Base-by-base conservation (phyloP, 1,140 invertebrate genomes). In the Drosophila orosa region DNA sequence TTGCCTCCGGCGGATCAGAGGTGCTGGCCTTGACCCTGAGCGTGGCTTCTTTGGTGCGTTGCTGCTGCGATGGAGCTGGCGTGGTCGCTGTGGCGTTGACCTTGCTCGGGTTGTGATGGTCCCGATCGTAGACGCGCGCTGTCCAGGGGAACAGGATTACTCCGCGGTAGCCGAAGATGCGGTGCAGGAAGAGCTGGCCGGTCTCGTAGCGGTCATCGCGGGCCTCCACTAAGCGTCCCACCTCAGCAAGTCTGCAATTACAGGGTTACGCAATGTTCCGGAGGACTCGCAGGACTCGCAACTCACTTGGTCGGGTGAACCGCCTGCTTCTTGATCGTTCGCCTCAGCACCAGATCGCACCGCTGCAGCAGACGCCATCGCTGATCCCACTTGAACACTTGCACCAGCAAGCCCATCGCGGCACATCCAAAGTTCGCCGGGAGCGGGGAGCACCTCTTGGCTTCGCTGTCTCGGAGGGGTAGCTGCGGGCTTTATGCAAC, bases 111-210 rank as follows among this genome's bases (percentile, higher is more conserved):
- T 90, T 93, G 9, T 96, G 95, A 39, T 96, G 92, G 94, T 99
- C 98, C 89, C 98, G 94, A 89, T 99, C 98, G 90, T 98, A 99
- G 12, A 99, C 98, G 91, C 96, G 94, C 5, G 98, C 98, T 42
- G 97, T 93, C 98, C 98, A 99, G 6, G 98, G 98, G 92, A 99
- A 99, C 22, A 99, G 93, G 66, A 99, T 95, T 8, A 99, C 97
- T 12, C 98, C 98, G 82, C 98, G 93, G 92, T 99, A 99, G 15
- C 98, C 98, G 93, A 99, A 99, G 17, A 99, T 96, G 90, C 96
- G 95, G 91, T 99, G 98, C 22, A 99, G 93, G 92, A 99, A 99
- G 42, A 99, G 93, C 92, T 99, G 98, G 31, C 98, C 98, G 13
- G 98, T 98, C 85, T 98, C 96, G 94, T 99, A 99, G 93, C 98